A percentile compares a stretch with the other conserved stretches of the same genome.
phyloP scores from a whole-genome alignment of 2,113 vertebrate species.

The Phasianus colchicus region DNA sequence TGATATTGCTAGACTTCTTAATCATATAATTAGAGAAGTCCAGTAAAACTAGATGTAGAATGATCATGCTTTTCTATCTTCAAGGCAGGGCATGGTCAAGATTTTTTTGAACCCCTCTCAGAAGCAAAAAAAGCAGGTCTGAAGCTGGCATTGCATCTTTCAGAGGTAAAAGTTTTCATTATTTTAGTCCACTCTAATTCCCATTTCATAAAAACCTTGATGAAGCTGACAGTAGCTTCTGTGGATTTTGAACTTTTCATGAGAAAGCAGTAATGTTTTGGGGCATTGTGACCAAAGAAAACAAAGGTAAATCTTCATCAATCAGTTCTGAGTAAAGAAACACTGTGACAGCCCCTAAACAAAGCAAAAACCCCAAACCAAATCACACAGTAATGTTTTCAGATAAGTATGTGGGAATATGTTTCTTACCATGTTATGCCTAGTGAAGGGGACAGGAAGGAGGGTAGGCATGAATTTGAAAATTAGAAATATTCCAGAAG shows the following conservation, averaged over 20 bases:
- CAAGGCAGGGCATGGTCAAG: conserved; percentile 88
- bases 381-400: background rate
- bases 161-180: conserved; percentile 85
- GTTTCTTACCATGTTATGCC: background rate
- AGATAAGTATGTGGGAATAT: background rate
- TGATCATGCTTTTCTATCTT: conserved; percentile 22
- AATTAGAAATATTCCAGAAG: background rate
- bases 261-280: background rate
- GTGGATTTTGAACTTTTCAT: background rate
- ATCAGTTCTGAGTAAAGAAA: background rate
- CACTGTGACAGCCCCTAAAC: background rate
- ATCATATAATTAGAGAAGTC: background rate
- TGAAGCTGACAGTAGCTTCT: background rate
- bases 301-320: background rate
- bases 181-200: background rate
- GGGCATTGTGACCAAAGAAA: background rate
- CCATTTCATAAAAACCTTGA: background rate
- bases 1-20: background rate
- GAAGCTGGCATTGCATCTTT: conserved; percentile 92
- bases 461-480: background rate
- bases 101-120: conserved; percentile 88
- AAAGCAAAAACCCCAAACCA: background rate
- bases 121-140: conserved; percentile 90
- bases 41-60: background rate
- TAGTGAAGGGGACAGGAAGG: background rate